Percentiles rank a stretch among this genome's conserved stretches.
These are phyloP conservation scores for Rhabdomys pumilio DNA, from an alignment of 2,797 vertebrate species.

Conservation along the genomic window DNA sequence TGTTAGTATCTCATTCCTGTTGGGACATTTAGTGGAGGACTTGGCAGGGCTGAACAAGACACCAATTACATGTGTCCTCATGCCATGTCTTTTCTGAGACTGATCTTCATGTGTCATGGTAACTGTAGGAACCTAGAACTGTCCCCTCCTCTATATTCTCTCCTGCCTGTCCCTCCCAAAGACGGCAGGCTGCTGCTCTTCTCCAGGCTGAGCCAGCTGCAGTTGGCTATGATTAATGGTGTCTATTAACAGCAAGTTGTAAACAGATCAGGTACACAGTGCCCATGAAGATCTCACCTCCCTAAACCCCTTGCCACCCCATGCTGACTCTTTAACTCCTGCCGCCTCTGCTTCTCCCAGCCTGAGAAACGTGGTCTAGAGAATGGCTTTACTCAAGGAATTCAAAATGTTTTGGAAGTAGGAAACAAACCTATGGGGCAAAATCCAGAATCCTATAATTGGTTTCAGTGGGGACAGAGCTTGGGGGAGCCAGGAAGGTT, in stretches of 20 bases:
- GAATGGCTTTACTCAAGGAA: background rate
- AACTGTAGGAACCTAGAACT: background rate
- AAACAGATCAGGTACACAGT: constrained; percentile 52
- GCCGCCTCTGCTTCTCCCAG: background rate
- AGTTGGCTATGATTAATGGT: constrained; percentile 74
- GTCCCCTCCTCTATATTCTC: background rate
- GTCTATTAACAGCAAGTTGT: constrained; percentile 72
- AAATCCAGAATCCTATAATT: background rate
- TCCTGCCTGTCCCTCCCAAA: background rate
- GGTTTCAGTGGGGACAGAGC: rapidly evolving
- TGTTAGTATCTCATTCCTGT: background rate
- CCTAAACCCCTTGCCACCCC: background rate
- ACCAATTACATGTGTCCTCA: background rate
- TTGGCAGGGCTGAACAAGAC: background rate
- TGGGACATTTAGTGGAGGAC: background rate
- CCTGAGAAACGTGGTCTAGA: background rate
- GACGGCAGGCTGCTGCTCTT: background rate
- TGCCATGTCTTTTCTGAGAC: background rate
- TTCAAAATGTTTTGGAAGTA: background rate
- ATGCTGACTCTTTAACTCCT: background rate
- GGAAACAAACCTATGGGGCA: background rate
- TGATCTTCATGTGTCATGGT: background rate
- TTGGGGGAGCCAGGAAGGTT: background rate
- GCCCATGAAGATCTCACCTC: constrained; percentile 50
- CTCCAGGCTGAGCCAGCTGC: constrained; percentile 82